Percentiles rank a stretch among this genome's conserved stretches.
These are phyloP conservation scores for Sigmodon hispidus DNA, from an alignment of 2,113 vertebrate genomes.

Conservation along the genomic window DNA sequence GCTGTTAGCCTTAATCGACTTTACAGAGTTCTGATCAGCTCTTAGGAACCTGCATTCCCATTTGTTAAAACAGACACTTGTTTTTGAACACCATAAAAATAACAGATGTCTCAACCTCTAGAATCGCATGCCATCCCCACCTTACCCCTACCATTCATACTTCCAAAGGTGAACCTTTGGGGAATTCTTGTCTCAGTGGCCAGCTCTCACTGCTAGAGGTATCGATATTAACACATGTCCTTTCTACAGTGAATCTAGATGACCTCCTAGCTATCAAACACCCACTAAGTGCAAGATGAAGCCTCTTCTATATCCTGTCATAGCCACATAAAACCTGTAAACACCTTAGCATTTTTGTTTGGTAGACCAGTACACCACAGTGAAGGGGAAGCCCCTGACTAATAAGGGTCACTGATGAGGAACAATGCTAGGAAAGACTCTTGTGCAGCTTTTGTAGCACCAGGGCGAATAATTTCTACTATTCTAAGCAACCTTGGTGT, in stretches of 20 bases:
- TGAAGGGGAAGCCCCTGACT: not conserved
- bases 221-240: not conserved
- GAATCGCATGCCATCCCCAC: not conserved
- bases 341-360: not conserved
- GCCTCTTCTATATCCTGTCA: not conserved
- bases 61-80: constrained; percentile 56
- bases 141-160: not conserved
- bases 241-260: not conserved
- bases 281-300: not conserved
- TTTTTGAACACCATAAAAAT: constrained; percentile 63
- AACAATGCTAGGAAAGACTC: not conserved
- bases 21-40: not conserved
- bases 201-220: constrained; percentile 17
- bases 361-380: not conserved
- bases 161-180: constrained; percentile 11
- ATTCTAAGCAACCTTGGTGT: not conserved
- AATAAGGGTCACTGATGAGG: not conserved
- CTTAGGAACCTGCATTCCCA: constrained; percentile 22
- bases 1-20: constrained; percentile 4
- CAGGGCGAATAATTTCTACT: not conserved
- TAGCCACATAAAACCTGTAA: not conserved
- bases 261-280: not conserved
- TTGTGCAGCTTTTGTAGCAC: not conserved
- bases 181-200: constrained; percentile 23
- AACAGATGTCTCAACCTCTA: constrained; percentile 38